Conservation (phyloP, 1,140 invertebrate species). For the Drosophila littoralis region DNA sequence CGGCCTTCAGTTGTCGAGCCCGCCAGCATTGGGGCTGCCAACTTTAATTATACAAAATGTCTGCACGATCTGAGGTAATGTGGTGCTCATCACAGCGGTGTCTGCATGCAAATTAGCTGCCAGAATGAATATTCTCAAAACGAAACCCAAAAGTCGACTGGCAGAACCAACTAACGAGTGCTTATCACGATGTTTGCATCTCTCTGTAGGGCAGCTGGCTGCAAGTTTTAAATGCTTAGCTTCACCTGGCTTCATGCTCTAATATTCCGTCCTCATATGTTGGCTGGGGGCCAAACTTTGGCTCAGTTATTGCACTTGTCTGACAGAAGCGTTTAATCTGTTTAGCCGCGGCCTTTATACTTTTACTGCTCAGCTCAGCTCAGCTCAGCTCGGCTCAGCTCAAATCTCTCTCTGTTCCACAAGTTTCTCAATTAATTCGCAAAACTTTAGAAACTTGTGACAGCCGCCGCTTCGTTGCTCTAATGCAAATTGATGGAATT, state of each 20-base stretch:
- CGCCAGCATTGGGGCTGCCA: conserved; percentile 1
- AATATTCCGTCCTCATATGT: conserved; percentile 60
- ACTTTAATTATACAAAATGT: conserved; percentile 53
- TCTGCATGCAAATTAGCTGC: conserved; percentile 69
- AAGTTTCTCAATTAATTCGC: conserved; percentile 78
- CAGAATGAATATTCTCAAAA: conserved; percentile 54
- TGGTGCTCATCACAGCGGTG: conserved; percentile 20
- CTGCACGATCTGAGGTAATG: conserved; percentile 30
- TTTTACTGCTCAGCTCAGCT: conserved; percentile 15
- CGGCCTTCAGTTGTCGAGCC: neutral
- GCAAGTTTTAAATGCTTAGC: conserved; percentile 59
- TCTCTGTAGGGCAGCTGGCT: conserved; percentile 10
- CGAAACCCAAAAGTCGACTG: conserved; percentile 13
- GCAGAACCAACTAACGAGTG: conserved; percentile 32
- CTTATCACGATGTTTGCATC: conserved; percentile 41
- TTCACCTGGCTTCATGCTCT: conserved; percentile 72
- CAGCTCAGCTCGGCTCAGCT: conserved; percentile 12
- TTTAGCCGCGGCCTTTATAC: conserved; percentile 39
- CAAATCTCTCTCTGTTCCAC: conserved; percentile 38
- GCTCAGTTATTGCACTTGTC: conserved; percentile 46
- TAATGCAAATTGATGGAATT: conserved; percentile 70
- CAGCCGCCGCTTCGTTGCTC: conserved; percentile 42
- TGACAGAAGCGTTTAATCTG: conserved; percentile 62
- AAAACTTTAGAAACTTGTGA: conserved; percentile 69
- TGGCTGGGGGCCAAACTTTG: conserved; percentile 15